These are phyloP conservation scores for Malacosoma neustria DNA, from an alignment of 2,888 invertebrate genomes.

Conservation along the genomic window DNA sequence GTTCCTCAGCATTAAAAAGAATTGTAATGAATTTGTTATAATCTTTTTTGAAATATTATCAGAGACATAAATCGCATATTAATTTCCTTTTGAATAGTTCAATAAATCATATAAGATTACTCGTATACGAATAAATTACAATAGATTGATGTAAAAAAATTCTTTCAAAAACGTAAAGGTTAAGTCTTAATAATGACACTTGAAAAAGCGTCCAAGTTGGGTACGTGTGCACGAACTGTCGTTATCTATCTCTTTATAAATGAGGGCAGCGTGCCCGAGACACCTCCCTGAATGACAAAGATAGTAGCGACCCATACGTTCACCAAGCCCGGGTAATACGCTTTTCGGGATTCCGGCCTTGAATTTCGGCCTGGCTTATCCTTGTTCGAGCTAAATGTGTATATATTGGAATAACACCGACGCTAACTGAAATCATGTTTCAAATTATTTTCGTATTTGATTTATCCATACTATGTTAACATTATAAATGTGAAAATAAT, in stretches of 20 bases:
- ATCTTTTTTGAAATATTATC: too few species aligned
- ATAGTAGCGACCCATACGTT: neutral
- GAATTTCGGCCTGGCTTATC: neutral
- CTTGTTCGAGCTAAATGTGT: too few species aligned
- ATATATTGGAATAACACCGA: too few species aligned
- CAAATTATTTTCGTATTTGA: too few species aligned
- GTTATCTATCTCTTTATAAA: constrained; percentile 22
- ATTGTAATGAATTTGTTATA: too few species aligned
- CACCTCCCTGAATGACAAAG: constrained; percentile 7
- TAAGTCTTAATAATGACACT: constrained; percentile 13
- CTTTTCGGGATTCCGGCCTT: neutral
- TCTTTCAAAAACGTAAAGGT: constrained; percentile 1
- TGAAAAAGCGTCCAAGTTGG: constrained; percentile 16
- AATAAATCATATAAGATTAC: too few species aligned
- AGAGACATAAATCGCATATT: too few species aligned
- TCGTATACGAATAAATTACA: neutral
- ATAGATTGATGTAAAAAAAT: constrained; percentile 1
- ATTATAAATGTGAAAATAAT: too few species aligned
- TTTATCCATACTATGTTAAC: too few species aligned
- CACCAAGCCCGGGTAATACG: neutral
- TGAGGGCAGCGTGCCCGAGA: constrained; percentile 21
- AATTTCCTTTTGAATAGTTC: too few species aligned
- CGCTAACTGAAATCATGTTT: too few species aligned
- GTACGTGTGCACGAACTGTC: constrained; percentile 17
- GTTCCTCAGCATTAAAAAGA: too few species aligned